Conservation (phyloP, 1,140 invertebrate genomes). For the Drosophila miranda region DNA sequence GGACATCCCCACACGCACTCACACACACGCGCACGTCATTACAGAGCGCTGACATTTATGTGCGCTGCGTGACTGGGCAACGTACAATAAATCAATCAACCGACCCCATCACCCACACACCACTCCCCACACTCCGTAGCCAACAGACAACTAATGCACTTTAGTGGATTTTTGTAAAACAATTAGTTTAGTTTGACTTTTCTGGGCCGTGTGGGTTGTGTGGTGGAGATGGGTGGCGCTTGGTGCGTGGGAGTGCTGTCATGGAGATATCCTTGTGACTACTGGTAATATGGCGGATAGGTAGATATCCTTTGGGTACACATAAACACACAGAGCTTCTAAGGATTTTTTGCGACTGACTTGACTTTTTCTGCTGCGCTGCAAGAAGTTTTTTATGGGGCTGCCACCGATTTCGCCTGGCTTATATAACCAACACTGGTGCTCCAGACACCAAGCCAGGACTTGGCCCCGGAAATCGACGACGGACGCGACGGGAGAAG, state of each 20-base stretch:
- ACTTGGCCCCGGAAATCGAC: too few species aligned
- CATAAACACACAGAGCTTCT: too few species aligned
- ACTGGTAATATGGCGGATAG: not conserved
- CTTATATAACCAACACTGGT: too few species aligned
- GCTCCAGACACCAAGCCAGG: too few species aligned
- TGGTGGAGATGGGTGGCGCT: not conserved
- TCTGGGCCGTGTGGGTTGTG: constrained; percentile 13
- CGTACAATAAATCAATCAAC: constrained; percentile 52
- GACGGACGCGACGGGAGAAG: too few species aligned
- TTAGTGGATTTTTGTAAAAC: constrained; percentile 30
- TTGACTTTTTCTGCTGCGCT: too few species aligned
- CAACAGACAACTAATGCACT: constrained; percentile 24
- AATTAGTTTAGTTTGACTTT: constrained; percentile 19
- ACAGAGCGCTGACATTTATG: constrained; percentile 29
- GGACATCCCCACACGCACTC: constrained; percentile 4
- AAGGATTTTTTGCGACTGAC: too few species aligned
- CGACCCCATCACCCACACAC: not conserved
- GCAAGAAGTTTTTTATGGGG: too few species aligned
- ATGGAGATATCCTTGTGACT: constrained; percentile 6
- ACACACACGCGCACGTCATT: constrained; percentile 1
- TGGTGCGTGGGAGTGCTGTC: not conserved
- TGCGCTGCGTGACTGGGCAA: constrained; percentile 36
- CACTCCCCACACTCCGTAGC: not conserved
- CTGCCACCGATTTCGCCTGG: too few species aligned
- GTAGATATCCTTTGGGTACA: constrained; percentile 1